Conservation (phyloP, 2,113 vertebrate species). For the Chiloscyllium plagiosum region DNA sequence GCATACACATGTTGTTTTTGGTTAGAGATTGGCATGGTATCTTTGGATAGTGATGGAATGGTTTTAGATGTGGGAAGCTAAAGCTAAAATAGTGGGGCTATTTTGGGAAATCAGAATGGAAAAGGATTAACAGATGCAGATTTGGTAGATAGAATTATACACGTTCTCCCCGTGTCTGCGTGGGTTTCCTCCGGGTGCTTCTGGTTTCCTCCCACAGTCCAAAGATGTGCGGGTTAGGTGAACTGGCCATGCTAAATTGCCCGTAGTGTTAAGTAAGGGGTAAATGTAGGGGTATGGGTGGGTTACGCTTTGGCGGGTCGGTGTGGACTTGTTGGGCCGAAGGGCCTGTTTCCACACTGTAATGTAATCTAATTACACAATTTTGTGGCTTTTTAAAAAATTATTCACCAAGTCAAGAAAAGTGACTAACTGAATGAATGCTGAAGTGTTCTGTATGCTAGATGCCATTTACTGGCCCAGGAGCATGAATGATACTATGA, state of each 20-base stretch:
- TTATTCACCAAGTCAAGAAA: not conserved
- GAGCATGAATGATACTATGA: not conserved
- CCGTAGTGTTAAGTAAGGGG: too few species aligned
- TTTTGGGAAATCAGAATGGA: not conserved
- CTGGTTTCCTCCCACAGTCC: too few species aligned
- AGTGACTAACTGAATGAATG: not conserved
- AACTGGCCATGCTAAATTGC: too few species aligned
- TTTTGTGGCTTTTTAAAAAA: not conserved
- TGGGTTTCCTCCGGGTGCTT: too few species aligned
- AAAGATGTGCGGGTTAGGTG: too few species aligned
- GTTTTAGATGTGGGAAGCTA: not conserved
- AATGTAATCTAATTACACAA: too few species aligned
- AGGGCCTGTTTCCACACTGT: too few species aligned
- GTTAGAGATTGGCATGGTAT: not conserved
- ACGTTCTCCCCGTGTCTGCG: too few species aligned
- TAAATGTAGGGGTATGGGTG: too few species aligned
- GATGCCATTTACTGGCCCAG: not conserved
- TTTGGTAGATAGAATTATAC: not conserved
- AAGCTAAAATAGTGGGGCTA: not conserved
- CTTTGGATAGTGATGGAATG: not conserved
- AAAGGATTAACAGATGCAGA: not conserved
- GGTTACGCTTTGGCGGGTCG: too few species aligned
- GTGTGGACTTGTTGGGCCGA: too few species aligned
- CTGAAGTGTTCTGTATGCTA: not conserved
- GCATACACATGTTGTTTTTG: not conserved